Base-by-base conservation (phyloP, 1,140 invertebrate genomes). In the Hypsibius dujardini region DNA sequence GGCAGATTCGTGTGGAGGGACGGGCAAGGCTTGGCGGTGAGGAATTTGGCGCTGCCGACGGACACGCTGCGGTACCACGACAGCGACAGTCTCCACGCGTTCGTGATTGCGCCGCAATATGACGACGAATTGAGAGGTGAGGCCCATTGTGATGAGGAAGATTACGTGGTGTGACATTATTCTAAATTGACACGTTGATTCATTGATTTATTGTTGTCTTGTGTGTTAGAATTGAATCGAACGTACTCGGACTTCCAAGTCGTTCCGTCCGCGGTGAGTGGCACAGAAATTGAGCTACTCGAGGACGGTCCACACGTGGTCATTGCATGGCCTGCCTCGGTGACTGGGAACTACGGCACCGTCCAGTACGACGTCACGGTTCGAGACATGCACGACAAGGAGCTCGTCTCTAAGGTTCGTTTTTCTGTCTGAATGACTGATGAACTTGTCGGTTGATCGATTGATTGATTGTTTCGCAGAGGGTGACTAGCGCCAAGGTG, bases 351-450 rank as follows among this genome's bases (percentile, higher is more conserved):
- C 42, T 67, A 67, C 45, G 62, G 62, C 12, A 12, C 3, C 7
- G 62, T 67, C 12, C 62, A 67, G 62, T 67, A 67, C 42, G 62
- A 67, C 7, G 62, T 67, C 3, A 67, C 42, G 12, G 62, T 67
- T 12, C 12, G 28, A 28, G 50, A 56, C 50, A 56, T n/a, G 7
- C 50, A 56, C n/a, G 50, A n/a, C 7, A 56, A 56, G n/a, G 7
- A 7, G n/a, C 50, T 56, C 7, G 7, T 56, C n/a, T 7, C 50
- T 12, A n/a, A 56, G 50, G 50, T 56, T 12, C 7, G 50, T 56
- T 56, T 56, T 56, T 56, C 50, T 56, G 7, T 56, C 7, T n/a
- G 7, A n/a, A 56, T 0, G n/a, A 12, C n/a, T 56, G 7, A n/a
- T 56, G 7, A n/a, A 56, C 7, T 56, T 56, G 7, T 56, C 7